phyloP scores from a whole-genome alignment of 2,797 vertebrate species.

The Pipistrellus pipistrellus region DNA sequence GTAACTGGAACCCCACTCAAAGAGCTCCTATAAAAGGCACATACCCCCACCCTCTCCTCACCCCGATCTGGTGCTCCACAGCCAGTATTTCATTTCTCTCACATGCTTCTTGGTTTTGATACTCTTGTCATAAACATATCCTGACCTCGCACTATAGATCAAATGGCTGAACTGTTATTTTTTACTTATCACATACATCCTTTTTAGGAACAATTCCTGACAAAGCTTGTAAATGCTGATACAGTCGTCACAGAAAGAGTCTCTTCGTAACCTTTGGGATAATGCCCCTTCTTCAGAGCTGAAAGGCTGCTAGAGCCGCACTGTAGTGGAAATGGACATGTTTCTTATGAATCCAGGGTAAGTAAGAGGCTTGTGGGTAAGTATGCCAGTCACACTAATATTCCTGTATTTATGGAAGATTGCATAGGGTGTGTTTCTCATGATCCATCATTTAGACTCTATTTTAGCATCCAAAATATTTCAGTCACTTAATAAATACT shows the following conservation, averaged over 20 bases:
- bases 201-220: not conserved
- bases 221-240: not conserved
- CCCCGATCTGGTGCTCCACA: not conserved
- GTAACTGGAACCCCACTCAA: not conserved
- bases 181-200: not conserved
- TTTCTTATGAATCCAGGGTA: not conserved
- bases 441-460: not conserved
- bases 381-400: not conserved
- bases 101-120: not conserved
- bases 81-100: not conserved
- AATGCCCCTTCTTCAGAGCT: not conserved
- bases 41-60: not conserved
- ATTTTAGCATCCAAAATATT: not conserved
- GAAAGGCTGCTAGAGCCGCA: not conserved
- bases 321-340: not conserved
- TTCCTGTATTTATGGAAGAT: not conserved
- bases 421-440: not conserved
- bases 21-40: not conserved
- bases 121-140: not conserved
- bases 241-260: not conserved
- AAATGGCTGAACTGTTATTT: not conserved
- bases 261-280: not conserved
- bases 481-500: constrained; percentile 19
- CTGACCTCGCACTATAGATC: not conserved
- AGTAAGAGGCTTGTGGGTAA: not conserved